Percentiles rank a stretch among this genome's conserved stretches.
phyloP scores from a whole-genome alignment of 2,888 invertebrate species.

The Trilocha varians region DNA sequence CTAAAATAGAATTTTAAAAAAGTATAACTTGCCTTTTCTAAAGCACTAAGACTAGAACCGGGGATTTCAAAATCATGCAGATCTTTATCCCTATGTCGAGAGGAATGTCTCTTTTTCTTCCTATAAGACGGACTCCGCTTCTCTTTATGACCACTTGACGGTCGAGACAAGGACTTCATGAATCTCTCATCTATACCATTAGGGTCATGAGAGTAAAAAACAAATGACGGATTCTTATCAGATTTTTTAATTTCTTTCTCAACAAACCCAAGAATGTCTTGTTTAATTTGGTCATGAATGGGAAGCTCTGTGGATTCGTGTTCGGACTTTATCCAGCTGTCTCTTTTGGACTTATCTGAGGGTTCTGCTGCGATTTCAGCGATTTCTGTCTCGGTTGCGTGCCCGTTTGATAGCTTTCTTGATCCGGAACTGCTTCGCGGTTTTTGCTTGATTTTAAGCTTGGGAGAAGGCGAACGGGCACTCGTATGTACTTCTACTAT shows the following conservation, averaged over 20 bases:
- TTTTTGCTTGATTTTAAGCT: slow-evolving; percentile 38
- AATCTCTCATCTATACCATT: slow-evolving; percentile 62
- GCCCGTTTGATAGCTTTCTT: slow-evolving; percentile 58
- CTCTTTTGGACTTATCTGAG: slow-evolving; percentile 51
- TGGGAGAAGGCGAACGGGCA: slow-evolving; percentile 58
- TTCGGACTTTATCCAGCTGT: slow-evolving; percentile 65
- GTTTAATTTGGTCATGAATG: slow-evolving; percentile 72
- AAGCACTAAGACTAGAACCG: slow-evolving; percentile 65
- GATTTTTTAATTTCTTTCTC: slow-evolving; percentile 68
- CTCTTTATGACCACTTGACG: slow-evolving; percentile 65
- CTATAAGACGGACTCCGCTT: slow-evolving; percentile 63
- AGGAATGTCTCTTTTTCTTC: slow-evolving; percentile 63
- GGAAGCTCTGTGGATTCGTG: slow-evolving; percentile 72
- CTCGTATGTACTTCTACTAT: slow-evolving; percentile 59
- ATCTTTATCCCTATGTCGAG: slow-evolving; percentile 57
- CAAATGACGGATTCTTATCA: slow-evolving; percentile 62
- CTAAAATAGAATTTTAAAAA: not conserved
- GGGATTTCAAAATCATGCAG: slow-evolving; percentile 67
- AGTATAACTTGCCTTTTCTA: slow-evolving; percentile 46
- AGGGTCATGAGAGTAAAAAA: slow-evolving; percentile 67
- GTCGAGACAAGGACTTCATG: slow-evolving; percentile 55
- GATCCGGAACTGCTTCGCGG: slow-evolving; percentile 49
- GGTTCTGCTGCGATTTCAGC: slow-evolving; percentile 14
- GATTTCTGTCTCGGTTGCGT: slow-evolving; percentile 24
- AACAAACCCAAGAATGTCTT: slow-evolving; percentile 65